These are phyloP conservation scores for Catostylus mosaicus DNA, from an alignment of 30 jellyfish, hydroid and myxozoan species.

Conservation along the genomic window DNA sequence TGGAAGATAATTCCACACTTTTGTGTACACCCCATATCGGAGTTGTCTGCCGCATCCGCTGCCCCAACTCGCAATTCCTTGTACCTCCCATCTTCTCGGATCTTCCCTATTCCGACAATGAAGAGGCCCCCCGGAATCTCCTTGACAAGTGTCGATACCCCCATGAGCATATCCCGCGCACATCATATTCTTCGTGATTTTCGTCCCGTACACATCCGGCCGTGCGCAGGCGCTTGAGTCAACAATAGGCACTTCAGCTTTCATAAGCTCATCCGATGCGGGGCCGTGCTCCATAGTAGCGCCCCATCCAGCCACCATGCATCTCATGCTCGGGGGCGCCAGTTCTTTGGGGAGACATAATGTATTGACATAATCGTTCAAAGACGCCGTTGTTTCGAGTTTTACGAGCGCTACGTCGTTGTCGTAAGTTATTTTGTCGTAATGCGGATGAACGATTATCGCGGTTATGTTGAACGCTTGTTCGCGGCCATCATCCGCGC, in stretches of 20 bases:
- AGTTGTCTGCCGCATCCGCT: conserved; percentile 89
- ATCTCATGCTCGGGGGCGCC: conserved; percentile 55
- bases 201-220: conserved; percentile 56
- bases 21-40: conserved; percentile 85
- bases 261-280: conserved; percentile 60
- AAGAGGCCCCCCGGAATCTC: conserved; percentile 97
- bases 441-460: conserved; percentile 55
- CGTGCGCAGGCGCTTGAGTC: conserved; percentile 47
- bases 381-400: conserved; percentile 34
- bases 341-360: conserved; percentile 65
- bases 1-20: conserved; percentile 50
- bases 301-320: conserved; percentile 93
- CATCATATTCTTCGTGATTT: conserved; percentile 80
- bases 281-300: conserved; percentile 63
- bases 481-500: conserved; percentile 38
- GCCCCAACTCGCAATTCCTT: conserved; percentile 96
- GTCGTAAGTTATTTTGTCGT: conserved; percentile 72
- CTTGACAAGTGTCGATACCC: conserved; percentile 80
- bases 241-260: conserved; percentile 79
- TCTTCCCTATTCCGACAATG: conserved; percentile 56
- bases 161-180: conserved; percentile 92
- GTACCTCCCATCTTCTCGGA: conserved; percentile 59
- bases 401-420: conserved; percentile 78
- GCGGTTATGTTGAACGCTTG: conserved; percentile 57
- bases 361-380: conserved; percentile 61